Base-by-base conservation (phyloP, 2,797 vertebrate genomes). In the Poecilia velifera region DNA sequence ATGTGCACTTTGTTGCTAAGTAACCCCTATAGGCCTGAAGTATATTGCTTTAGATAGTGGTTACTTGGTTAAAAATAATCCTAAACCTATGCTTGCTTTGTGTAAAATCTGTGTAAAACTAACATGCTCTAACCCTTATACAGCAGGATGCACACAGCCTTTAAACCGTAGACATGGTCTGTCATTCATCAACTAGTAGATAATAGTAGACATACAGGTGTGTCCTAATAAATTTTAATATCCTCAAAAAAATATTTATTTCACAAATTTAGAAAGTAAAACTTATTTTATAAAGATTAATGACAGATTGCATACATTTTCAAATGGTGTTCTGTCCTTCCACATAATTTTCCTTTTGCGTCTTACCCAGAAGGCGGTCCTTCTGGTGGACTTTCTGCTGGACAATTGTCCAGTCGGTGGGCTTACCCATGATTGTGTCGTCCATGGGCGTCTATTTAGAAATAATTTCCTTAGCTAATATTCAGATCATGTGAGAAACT, bases 1-100 rank as follows among this genome's bases (percentile, higher is more conserved):
- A 94, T 81, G 92, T 94, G 87, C 93, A 96, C 85, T 94, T 95
- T 93, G 93, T 94, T 80, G 86, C 92, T 87, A 96, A 96, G 90
- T 95, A 92, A 95, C 77, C 70, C 46, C 55, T 51, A 34, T 82
- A 89, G 41, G 77, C 53, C 76, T 81, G 62, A 74, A 85, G 70
- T 78, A 47, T 84, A 87, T 79, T 74, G 84, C 87, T 90, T 86
- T 90, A 88, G 36, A 76, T 84, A 81, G 73, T 81, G 80, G 73
- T 91, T 85, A 92, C 89, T 78, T 79, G 83, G 73, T 84, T 76
- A 86, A 53, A 49, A 53, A 83, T 76, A 82, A 89, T 87, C 82
- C 91, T 90, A 70, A 90, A 89, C 66, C 84, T 85, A 88, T 88
- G 92, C 91, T 90, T 92, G 93, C 93, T 93, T 90, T 91, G 79